A percentile compares a stretch with the other conserved stretches of the same genome.
These are phyloP conservation scores for Exocentrus adspersus DNA, from an alignment of 2,888 invertebrate species.

Conservation along the genomic window DNA sequence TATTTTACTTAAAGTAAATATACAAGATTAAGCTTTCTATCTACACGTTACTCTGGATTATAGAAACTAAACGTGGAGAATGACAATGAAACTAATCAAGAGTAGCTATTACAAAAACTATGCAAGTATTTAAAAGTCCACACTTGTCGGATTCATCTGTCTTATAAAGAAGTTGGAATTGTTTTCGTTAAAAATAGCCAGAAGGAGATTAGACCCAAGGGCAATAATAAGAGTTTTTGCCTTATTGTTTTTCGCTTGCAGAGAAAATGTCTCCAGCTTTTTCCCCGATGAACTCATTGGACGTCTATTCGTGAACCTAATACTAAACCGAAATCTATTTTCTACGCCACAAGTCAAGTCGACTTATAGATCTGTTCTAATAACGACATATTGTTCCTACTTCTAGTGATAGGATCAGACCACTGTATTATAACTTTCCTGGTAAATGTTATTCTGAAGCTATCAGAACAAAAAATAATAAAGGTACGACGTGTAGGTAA, in stretches of 20 bases:
- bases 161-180: slow-evolving; percentile 40
- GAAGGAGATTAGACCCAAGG: slow-evolving; percentile 47
- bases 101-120: slow-evolving; percentile 21
- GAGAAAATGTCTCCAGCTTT: slow-evolving; percentile 20
- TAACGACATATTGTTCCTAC: too few species aligned
- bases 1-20: too few species aligned
- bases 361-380: neutral
- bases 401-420: too few species aligned
- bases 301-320: slow-evolving; percentile 25
- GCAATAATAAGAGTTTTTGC: slow-evolving; percentile 50
- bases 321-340: slow-evolving; percentile 20
- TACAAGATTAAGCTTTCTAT: too few species aligned
- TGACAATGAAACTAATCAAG: slow-evolving; percentile 17
- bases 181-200: slow-evolving; percentile 36
- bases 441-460: too few species aligned
- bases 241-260: slow-evolving; percentile 48
- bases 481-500: too few species aligned
- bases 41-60: too few species aligned
- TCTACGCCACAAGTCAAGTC: neutral
- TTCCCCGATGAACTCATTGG: slow-evolving; percentile 20
- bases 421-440: too few species aligned
- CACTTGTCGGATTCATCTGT: slow-evolving; percentile 47
- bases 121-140: slow-evolving; percentile 44
- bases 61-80: neutral
- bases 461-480: too few species aligned